Evolutionary conservation across 2,113 vertebrate genomes (phyloP), one percentile per base, ranked within the genome.

Genomic region (Leptobrachium ailaonicum): DNA sequence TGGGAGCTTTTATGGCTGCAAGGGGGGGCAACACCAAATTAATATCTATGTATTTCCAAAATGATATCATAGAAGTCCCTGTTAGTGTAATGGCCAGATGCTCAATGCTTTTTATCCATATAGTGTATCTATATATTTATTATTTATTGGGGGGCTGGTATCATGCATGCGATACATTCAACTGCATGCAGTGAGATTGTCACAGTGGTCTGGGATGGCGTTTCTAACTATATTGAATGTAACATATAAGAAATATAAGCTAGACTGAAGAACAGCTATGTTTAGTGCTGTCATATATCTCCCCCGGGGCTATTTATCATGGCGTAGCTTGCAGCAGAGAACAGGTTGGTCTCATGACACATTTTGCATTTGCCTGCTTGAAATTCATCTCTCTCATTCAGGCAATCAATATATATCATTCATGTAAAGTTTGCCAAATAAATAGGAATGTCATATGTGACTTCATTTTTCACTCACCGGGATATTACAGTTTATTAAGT

Each of bases 281-380:
- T 74, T 73, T 67, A 44, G 63, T 53, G 40, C 78, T 68, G 78
- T 68, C 71, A 60, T 66, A 68, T 74, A 72, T 47, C 44, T n/a
- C 64, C 66, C 54, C 20, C 2, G 5, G 6, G 50, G 2, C 71
- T 4, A 47, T 74, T 73, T 68, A 41, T 80, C 32, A 68, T 47
- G 50, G 6, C 71, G 41, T 41, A 12, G 47, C 45, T 20, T 20
- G 32, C 11, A 68, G 42, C 13, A 69, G 2, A 9, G 41, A 8
- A 44, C 53, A 5, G 8, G 62, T 40, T 80, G 47, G 9, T 41
- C 13, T 47, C 63, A 3, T 73, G 70, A 73, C 47, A 73, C 11
- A 67, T 66, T 73, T 7, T 66, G 13, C 40, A 67, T 73, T 41
- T 66, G 53, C 43, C n/a, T 67, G 13, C 62, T 73, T 73, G 47